A percentile compares a stretch with the other conserved stretches of the same genome.
Evolutionary conservation across 2,797 vertebrate genomes (phyloP).

Genomic region (Arctocebus calabarensis): DNA sequence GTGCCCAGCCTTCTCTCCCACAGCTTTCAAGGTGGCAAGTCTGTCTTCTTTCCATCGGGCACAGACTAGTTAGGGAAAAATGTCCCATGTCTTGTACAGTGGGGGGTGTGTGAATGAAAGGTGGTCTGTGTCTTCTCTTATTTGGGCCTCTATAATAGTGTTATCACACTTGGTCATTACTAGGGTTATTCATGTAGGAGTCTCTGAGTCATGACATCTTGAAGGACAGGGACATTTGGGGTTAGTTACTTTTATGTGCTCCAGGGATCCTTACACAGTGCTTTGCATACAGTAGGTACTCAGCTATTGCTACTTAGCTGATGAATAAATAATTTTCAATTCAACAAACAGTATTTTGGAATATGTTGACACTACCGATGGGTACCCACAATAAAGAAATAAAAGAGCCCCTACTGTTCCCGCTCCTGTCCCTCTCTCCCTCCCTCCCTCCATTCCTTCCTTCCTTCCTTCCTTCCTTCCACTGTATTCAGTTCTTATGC

Average conservation of each 20-base stretch:
- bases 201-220: neutral
- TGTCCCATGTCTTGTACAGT: neutral
- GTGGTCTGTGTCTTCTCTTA: neutral
- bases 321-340: neutral
- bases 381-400: neutral
- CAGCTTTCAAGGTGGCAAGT: neutral
- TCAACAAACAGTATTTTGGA: neutral
- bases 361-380: neutral
- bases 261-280: neutral
- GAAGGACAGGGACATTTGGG: neutral
- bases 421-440: accelerated
- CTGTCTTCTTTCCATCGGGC: neutral
- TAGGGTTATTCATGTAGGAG: neutral
- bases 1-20: neutral
- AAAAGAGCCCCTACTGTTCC: neutral
- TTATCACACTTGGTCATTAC: neutral
- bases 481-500: neutral
- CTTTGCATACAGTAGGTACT: neutral
- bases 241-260: neutral
- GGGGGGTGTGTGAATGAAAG: neutral
- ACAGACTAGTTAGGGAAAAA: neutral
- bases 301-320: neutral
- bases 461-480: neutral
- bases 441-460: neutral
- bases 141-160: neutral